phyloP scores from a whole-genome alignment of 2,113 vertebrate species.

The Eira barbara region DNA sequence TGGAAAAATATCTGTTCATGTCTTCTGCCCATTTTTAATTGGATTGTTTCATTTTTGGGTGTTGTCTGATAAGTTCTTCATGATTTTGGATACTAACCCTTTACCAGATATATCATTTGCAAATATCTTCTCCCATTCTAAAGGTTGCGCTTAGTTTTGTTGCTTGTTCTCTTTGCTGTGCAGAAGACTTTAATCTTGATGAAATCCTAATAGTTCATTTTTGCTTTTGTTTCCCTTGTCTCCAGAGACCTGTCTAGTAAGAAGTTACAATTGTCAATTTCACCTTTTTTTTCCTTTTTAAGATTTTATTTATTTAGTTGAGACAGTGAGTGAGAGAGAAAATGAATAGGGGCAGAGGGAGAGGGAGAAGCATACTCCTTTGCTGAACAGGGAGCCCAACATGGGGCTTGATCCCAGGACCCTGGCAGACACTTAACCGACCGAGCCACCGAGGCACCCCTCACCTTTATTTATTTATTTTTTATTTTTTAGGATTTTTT shows the following conservation, averaged over 20 bases:
- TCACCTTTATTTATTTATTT: background rate
- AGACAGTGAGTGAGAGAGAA: no score
- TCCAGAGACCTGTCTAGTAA: background rate
- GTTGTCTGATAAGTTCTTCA: background rate
- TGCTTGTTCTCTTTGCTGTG: background rate
- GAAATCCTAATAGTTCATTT: background rate
- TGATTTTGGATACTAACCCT: background rate
- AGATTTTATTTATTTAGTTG: no score
- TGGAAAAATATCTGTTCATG: background rate
- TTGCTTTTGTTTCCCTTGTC: background rate
- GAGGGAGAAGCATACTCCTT: no score
- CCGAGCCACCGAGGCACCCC: no score
- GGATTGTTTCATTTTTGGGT: background rate
- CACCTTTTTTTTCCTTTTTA: no score
- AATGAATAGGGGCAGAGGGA: no score
- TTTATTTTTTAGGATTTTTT: no score
- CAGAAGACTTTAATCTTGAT: background rate
- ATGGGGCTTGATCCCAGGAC: no score
- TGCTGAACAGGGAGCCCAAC: no score
- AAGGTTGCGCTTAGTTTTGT: background rate
- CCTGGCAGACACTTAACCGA: no score
- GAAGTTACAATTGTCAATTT: background rate
- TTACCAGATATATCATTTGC: background rate
- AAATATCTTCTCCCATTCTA: background rate
- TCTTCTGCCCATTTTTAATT: background rate